Evolutionary conservation across 2,797 vertebrate species (phyloP).

Genomic region (Lycodopsis pacificus): DNA sequence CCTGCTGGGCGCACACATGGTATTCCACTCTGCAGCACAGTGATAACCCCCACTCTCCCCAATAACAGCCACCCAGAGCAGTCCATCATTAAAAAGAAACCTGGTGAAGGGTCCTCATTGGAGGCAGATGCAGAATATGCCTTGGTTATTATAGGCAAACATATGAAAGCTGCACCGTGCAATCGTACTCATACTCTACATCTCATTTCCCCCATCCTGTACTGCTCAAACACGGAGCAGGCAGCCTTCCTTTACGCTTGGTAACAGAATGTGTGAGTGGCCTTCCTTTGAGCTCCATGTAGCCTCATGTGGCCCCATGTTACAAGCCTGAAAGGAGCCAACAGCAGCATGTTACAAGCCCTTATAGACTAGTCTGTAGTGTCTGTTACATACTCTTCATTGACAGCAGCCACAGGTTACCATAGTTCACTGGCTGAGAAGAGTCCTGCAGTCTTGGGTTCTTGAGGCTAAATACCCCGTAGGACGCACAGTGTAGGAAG

Average conservation of each 20-base stretch:
- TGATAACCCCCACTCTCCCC: conserved; percentile 75
- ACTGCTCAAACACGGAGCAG: conserved; percentile 4
- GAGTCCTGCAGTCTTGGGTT: conserved; percentile 45
- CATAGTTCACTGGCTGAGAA: conserved; percentile 41
- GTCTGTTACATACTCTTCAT: conserved; percentile 52
- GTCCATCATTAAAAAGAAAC: conserved; percentile 70
- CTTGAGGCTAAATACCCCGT: conserved; percentile 18
- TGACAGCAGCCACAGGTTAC: conserved; percentile 47
- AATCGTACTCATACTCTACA: conserved; percentile 1
- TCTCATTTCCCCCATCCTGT: background rate
- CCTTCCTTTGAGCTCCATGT: conserved; percentile 74
- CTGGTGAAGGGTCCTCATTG: conserved; percentile 40
- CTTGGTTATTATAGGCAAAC: conserved; percentile 25
- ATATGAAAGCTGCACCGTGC: background rate
- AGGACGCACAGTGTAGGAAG: background rate
- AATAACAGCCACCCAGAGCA: conserved; percentile 64
- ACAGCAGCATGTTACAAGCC: conserved; percentile 43
- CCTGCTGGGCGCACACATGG: conserved; percentile 92
- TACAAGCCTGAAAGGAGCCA: conserved; percentile 49
- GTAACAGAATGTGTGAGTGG: conserved; percentile 44
- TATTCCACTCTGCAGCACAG: conserved; percentile 83
- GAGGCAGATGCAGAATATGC: conserved; percentile 36
- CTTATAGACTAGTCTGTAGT: conserved; percentile 46
- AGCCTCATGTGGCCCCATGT: conserved; percentile 74
- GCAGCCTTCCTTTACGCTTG: conserved; percentile 5